These are phyloP conservation scores for Epizoanthus scotinus DNA, from an alignment of 92 coral and sea anemone genomes.

Conservation along the genomic window DNA sequence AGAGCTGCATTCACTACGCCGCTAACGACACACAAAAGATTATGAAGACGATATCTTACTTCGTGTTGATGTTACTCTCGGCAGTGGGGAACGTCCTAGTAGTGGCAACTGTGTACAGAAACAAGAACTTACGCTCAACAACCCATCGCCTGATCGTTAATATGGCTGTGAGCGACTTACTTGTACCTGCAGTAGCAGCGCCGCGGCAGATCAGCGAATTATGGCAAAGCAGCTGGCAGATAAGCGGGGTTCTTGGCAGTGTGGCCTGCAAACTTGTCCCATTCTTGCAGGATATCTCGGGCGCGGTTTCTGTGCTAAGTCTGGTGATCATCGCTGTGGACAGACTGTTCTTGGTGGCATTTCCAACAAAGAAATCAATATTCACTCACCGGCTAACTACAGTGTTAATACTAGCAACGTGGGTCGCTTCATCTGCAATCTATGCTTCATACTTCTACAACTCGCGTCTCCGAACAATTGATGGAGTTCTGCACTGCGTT, in stretches of 20 bases:
- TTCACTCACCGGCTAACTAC: conserved; percentile 5
- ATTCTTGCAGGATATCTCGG: conserved; percentile 28
- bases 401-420: conserved; percentile 1
- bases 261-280: conserved; percentile 25
- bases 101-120: conserved; percentile 25
- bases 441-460: conserved; percentile 29
- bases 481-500: not conserved
- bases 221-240: conserved; percentile 14
- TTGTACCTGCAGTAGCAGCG: conserved; percentile 7
- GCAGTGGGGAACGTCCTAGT: conserved; percentile 14
- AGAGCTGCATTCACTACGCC: not conserved
- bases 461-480: conserved; percentile 6
- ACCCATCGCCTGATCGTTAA: conserved; percentile 31
- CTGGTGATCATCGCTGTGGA: conserved; percentile 26
- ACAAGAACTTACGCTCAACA: conserved; percentile 29
- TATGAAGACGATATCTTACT: conserved; percentile 10
- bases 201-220: conserved; percentile 20
- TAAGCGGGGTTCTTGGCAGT: conserved; percentile 4
- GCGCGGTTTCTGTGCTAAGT: conserved; percentile 37
- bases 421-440: conserved; percentile 17
- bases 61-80: not conserved
- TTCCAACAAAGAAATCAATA: conserved; percentile 22
- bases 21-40: conserved; percentile 5
- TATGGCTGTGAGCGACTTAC: conserved; percentile 29
- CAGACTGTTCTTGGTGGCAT: not conserved